phyloP scores from a whole-genome alignment of 2,113 vertebrate species.

The Menidia beryllina region DNA sequence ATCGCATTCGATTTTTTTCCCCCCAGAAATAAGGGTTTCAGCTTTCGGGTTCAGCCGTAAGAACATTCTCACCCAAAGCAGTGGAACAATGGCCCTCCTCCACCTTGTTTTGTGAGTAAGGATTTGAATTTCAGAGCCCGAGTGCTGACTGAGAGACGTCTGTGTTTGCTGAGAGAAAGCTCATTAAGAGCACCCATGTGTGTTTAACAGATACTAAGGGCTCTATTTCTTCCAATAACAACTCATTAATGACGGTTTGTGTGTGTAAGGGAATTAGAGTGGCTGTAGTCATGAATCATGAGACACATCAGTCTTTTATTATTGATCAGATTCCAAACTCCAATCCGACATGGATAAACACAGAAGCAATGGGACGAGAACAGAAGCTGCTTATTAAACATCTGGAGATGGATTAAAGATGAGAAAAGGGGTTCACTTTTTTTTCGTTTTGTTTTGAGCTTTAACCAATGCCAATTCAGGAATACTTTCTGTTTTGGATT shows the following conservation, averaged over 20 bases:
- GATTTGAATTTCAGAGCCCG: slow-evolving; percentile 34
- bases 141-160: slow-evolving; percentile 58
- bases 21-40: slow-evolving; percentile 17
- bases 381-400: slow-evolving; percentile 4
- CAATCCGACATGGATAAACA: slow-evolving; percentile 68
- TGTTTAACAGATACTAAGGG: slow-evolving; percentile 82
- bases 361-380: slow-evolving; percentile 39
- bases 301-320: slow-evolving; percentile 75
- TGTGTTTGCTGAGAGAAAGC: slow-evolving; percentile 68
- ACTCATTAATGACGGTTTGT: slow-evolving; percentile 84
- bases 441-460: too few relatives aligned
- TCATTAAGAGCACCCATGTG: slow-evolving; percentile 79
- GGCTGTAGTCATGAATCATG: slow-evolving; percentile 80
- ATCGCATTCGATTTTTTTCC: too few relatives aligned
- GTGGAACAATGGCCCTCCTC: slow-evolving; percentile 51
- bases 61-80: slow-evolving; percentile 39
- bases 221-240: slow-evolving; percentile 82
- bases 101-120: slow-evolving; percentile 13
- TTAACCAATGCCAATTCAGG: too few relatives aligned
- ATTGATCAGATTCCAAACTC: slow-evolving; percentile 77
- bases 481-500: too few relatives aligned
- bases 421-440: neutral
- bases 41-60: slow-evolving; percentile 19
- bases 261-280: slow-evolving; percentile 78
- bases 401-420: neutral